Percentiles rank a stretch among this genome's conserved stretches.
Evolutionary conservation across 35 echinoderm and acorn worm genomes (phyloP).

Genomic region (Apostichopus parvimensis): DNA sequence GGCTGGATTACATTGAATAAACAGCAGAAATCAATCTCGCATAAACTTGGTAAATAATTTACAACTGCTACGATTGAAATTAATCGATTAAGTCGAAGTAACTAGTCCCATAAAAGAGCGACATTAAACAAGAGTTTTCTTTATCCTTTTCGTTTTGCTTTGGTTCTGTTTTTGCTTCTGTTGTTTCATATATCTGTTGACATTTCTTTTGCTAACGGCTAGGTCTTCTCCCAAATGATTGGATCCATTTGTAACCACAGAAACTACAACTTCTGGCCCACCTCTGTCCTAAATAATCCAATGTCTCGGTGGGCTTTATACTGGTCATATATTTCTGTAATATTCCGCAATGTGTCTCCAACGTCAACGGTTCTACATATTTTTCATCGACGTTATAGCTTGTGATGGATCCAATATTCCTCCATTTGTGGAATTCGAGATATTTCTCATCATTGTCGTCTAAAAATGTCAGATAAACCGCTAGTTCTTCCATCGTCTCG

Average conservation of each 20-base stretch:
- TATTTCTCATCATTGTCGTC: constrained; percentile 29
- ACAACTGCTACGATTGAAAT: no score
- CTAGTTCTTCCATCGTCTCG: constrained; percentile 9
- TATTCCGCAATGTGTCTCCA: not conserved
- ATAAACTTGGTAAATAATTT: no score
- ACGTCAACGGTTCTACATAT: not conserved
- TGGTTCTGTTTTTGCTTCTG: no score
- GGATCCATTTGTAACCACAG: constrained; percentile 5
- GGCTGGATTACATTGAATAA: no score
- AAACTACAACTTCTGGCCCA: constrained; percentile 4
- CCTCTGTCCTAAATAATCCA: not conserved
- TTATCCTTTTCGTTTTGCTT: no score
- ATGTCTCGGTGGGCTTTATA: not conserved
- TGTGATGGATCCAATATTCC: not conserved
- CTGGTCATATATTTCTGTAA: not conserved
- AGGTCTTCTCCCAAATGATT: not conserved
- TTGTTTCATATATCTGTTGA: no score
- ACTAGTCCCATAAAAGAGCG: no score
- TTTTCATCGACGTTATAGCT: constrained; percentile 15
- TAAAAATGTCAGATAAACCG: constrained; percentile 27
- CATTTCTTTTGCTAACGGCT: not conserved
- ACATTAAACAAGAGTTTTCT: no score
- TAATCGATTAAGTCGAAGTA: no score
- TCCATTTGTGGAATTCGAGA: constrained; percentile 50
- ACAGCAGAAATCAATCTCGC: no score